phyloP scores from a whole-genome alignment of 2,888 invertebrate genomes.

The Acheta domesticus region DNA sequence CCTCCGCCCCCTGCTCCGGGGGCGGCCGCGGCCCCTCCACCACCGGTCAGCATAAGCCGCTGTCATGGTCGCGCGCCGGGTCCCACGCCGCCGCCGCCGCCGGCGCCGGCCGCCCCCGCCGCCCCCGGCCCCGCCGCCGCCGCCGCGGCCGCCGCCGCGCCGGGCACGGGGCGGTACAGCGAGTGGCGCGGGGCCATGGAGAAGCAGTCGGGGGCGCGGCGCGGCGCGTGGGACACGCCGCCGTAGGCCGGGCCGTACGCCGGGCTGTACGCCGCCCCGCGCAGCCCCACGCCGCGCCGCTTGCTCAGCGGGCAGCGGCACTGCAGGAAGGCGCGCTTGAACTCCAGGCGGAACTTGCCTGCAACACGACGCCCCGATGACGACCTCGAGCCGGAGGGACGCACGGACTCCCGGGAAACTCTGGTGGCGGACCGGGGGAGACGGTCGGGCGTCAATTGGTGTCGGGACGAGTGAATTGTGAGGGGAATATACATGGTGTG shows the following conservation, averaged over 20 bases:
- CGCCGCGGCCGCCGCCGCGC: not conserved
- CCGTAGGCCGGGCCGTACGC: not conserved
- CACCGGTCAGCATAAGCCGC: conserved; percentile 38
- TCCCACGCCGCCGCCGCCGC: conserved; percentile 36
- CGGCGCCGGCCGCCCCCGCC: conserved; percentile 26
- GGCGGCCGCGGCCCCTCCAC: conserved; percentile 33
- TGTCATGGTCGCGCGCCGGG: conserved; percentile 38
- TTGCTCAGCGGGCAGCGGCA: conserved; percentile 45
- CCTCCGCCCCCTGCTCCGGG: conserved; percentile 28
- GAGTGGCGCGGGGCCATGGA: conserved; percentile 28
- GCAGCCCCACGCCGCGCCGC: conserved; percentile 19
- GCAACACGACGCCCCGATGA: conserved; percentile 47
- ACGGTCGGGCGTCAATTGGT: too few species aligned
- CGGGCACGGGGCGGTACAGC: not conserved
- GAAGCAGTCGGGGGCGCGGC: conserved; percentile 28
- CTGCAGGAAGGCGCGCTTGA: conserved; percentile 65
- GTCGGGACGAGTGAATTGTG: too few species aligned
- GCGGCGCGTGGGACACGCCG: conserved; percentile 24
- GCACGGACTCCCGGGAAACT: too few species aligned
- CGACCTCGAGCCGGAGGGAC: not conserved
- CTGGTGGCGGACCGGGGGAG: too few species aligned
- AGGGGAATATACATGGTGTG: too few species aligned
- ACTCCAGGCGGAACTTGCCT: conserved; percentile 72
- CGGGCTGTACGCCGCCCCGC: conserved; percentile 25
- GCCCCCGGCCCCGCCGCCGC: conserved; percentile 20